A percentile compares a stretch with the other conserved stretches of the same genome.
Evolutionary conservation across 2,113 vertebrate genomes (phyloP).

Genomic region (Seriola aureovittata): DNA sequence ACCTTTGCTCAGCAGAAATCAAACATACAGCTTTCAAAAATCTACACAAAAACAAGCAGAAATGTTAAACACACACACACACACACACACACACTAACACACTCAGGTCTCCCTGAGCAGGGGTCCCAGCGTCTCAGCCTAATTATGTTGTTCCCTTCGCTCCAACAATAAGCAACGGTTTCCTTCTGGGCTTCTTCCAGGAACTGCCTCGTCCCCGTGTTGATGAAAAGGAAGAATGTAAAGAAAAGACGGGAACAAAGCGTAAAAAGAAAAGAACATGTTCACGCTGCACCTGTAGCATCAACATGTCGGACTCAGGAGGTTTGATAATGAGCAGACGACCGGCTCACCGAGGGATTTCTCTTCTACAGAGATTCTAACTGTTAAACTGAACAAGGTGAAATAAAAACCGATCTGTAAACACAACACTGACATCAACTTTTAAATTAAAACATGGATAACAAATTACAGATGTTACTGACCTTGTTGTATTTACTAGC

Average conservation of each 20-base stretch:
- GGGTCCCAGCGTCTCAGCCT: not conserved
- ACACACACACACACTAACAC: too few relatives aligned
- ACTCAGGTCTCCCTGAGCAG: not conserved
- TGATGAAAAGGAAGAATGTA: slow-evolving; percentile 4
- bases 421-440: too few relatives aligned
- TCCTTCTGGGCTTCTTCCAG: slow-evolving; percentile 46
- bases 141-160: slow-evolving; percentile 5
- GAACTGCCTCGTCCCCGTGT: slow-evolving; percentile 2
- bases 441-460: too few relatives aligned
- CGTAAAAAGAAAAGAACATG: not conserved
- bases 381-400: not conserved
- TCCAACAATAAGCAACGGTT: slow-evolving; percentile 38
- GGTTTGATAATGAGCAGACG: not conserved
- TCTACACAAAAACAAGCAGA: not conserved
- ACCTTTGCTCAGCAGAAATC: too few relatives aligned
- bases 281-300: slow-evolving; percentile 22
- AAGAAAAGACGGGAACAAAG: slow-evolving; percentile 5
- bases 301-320: not conserved
- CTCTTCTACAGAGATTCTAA: not conserved
- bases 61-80: not conserved
- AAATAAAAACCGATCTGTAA: not conserved
- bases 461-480: too few relatives aligned
- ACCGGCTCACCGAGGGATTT: not conserved
- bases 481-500: too few relatives aligned
- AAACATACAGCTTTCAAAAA: not conserved